Base-by-base conservation (phyloP, 2,888 invertebrate species). In the Synergus japonicus region DNA sequence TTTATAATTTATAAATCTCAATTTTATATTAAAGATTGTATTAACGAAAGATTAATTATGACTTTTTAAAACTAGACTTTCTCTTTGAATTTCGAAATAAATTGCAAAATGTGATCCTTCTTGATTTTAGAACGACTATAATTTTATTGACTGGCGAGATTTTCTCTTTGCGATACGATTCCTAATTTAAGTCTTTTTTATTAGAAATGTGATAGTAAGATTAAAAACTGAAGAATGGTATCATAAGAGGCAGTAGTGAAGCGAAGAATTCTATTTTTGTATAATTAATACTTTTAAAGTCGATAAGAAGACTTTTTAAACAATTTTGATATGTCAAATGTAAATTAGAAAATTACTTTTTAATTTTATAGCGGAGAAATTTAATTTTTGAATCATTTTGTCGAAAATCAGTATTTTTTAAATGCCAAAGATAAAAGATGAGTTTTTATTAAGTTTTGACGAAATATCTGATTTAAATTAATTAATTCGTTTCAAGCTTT, bases 361-460 rank as follows among this genome's bases (percentile, higher is more conserved):
- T 13, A 13, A 37, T 13, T 37, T 2, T 12, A 37, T 37, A 63
- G 10, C 12, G 5, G 7, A 67, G 18, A 41, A 67, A 13, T 44
- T 5, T 12, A 4, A 12, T 18, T 60, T 60, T 13, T 22, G 18
- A 7, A n/a, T 65, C 10, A 37, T 46, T 67, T 67, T 67, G 10
- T 44, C 49, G 13, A 37, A 37, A 9, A 5, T 22, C 73, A 73
- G 73, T 73, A 73, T 73, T 73, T 73, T 54, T 54, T 73, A n/a
- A 73, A 9, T 73, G 10, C 73, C 73, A 73, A 73, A 73, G 73
- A 73, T 37, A n/a, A 54, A 69, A 46, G 41, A 41, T 64, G 12
- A 1, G 37, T 65, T 41, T 8, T 44, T 9, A 65, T 65, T 64
- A 37, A 12, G n/a, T 65, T 8, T 44, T n/a, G n/a, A 43, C n/a